These are phyloP conservation scores for Genyomyrus donnyi DNA, from an alignment of 2,113 vertebrate genomes.

Conservation along the genomic window DNA sequence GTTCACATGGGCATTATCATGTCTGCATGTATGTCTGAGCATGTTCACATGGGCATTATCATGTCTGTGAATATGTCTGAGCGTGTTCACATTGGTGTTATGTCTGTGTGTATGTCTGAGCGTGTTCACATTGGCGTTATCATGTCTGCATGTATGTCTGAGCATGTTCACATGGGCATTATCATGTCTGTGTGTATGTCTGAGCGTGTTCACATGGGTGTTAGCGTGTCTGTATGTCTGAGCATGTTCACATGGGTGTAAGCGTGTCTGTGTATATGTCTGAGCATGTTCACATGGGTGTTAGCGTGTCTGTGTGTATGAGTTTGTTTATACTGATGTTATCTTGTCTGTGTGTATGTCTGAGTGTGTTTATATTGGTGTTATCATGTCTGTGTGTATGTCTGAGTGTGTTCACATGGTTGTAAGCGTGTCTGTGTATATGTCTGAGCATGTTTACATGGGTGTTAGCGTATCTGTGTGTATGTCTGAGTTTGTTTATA, in stretches of 20 bases:
- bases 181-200: slow-evolving; percentile 31
- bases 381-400: slow-evolving; percentile 25
- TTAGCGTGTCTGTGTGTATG: too few relatives aligned
- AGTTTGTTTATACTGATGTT: neutral
- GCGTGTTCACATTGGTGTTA: slow-evolving; percentile 13
- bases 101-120: neutral
- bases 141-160: neutral
- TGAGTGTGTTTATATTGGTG: slow-evolving; percentile 18
- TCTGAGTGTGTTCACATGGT: neutral
- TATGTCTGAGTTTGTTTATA: neutral
- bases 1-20: slow-evolving; percentile 20
- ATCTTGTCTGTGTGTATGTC: slow-evolving; percentile 29
- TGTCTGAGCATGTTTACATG: too few relatives aligned
- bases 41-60: slow-evolving; percentile 17
- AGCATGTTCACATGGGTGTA: slow-evolving; percentile 17
- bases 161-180: slow-evolving; percentile 12
- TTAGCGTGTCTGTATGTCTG: slow-evolving; percentile 26
- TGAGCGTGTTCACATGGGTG: slow-evolving; percentile 31
- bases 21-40: neutral
- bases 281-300: neutral
- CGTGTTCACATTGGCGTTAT: neutral
- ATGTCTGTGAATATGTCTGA: neutral
- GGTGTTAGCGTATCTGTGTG: too few relatives aligned
- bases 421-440: too few relatives aligned
- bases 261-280: slow-evolving; percentile 26